Percentiles rank a stretch among this genome's conserved stretches.
phyloP scores from a whole-genome alignment of 2,113 vertebrate genomes.

The Brienomyrus longianalis region DNA sequence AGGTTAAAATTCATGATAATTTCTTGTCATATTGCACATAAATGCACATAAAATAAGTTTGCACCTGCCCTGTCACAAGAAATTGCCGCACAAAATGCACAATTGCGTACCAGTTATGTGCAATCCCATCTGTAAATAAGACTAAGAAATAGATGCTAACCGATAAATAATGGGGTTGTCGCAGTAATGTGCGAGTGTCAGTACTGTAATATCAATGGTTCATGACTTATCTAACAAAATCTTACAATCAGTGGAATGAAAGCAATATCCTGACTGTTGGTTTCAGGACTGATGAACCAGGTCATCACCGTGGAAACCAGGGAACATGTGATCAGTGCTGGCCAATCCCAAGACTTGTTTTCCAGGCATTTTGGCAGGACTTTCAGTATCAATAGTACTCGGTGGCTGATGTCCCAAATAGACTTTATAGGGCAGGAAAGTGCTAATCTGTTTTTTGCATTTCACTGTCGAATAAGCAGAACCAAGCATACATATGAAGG shows the following conservation, averaged over 20 bases:
- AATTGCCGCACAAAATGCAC: neutral
- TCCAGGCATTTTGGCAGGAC: constrained; percentile 17
- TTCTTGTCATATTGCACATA: neutral
- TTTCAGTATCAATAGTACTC: constrained; percentile 13
- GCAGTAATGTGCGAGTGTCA: neutral
- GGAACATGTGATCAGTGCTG: constrained; percentile 21
- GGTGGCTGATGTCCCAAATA: constrained; percentile 16
- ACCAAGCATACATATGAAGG: neutral
- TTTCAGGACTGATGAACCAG: constrained; percentile 45
- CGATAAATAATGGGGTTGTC: neutral
- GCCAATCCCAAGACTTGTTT: constrained; percentile 11
- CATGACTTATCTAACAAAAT: neutral
- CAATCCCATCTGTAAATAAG: neutral
- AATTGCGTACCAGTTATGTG: neutral
- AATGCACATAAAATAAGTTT: neutral
- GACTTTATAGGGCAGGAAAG: constrained; percentile 2
- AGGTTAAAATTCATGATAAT: neutral
- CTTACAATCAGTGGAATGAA: neutral
- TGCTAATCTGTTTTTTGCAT: constrained; percentile 14
- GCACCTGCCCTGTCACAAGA: neutral
- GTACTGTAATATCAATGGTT: neutral
- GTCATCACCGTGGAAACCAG: constrained; percentile 51
- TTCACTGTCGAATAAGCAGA: neutral
- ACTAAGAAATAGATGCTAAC: neutral
- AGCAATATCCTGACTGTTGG: constrained; percentile 14